phyloP scores from a whole-genome alignment of 2,113 vertebrate species.

The Potamarius usumacintae region DNA sequence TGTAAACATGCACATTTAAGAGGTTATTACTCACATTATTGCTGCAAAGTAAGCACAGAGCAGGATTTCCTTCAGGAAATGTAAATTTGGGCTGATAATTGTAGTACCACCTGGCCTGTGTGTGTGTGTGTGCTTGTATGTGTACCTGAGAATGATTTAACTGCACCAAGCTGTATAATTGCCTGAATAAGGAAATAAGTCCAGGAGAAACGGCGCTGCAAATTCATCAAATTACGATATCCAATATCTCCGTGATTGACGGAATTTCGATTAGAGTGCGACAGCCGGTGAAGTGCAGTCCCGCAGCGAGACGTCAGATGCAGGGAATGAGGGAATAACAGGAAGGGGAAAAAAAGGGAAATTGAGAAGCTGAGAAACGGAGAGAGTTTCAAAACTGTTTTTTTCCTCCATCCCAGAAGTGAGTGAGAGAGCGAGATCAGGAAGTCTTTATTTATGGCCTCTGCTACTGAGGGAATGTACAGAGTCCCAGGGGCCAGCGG shows the following conservation, averaged over 20 bases:
- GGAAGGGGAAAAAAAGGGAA: background rate
- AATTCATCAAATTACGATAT: constrained; percentile 39
- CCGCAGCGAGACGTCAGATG: constrained; percentile 2
- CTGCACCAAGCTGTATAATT: constrained; percentile 31
- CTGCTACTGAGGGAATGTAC: constrained; percentile 26
- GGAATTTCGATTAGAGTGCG: constrained; percentile 33
- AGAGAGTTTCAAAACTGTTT: constrained; percentile 16
- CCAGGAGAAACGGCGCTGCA: constrained; percentile 4
- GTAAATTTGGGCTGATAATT: background rate
- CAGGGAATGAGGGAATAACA: background rate
- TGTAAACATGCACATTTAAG: background rate
- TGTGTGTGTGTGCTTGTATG: background rate
- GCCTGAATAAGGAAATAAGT: constrained; percentile 33
- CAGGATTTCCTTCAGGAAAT: constrained; percentile 3
- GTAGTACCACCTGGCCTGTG: constrained; percentile 1
- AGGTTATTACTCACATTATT: background rate
- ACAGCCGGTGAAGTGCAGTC: constrained; percentile 17
- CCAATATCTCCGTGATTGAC: constrained; percentile 31
- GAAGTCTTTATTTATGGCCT: constrained; percentile 35
- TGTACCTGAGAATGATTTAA: background rate
- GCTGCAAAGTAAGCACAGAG: background rate
- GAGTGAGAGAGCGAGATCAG: background rate
- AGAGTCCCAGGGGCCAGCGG: background rate
- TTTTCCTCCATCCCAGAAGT: background rate
- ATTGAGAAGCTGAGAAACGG: background rate